These are phyloP conservation scores for Collichthys lucidus DNA, from an alignment of 2,113 vertebrate genomes.

Conservation along the genomic window DNA sequence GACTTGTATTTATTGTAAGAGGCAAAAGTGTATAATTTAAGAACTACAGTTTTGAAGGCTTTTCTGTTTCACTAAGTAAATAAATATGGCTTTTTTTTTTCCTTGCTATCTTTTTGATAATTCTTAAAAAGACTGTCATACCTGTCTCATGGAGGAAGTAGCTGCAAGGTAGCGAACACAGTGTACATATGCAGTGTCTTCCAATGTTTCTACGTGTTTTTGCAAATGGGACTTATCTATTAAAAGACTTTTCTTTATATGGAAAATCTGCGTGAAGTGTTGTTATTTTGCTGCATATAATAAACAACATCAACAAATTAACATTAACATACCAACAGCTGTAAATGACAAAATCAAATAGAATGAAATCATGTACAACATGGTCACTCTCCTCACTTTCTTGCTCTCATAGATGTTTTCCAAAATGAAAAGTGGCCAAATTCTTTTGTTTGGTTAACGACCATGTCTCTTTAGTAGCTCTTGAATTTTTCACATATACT, in stretches of 20 bases:
- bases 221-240: slow-evolving; percentile 79
- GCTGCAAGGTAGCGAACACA: slow-evolving; percentile 79
- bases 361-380: background rate
- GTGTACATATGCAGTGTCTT: slow-evolving; percentile 78
- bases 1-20: slow-evolving; percentile 85
- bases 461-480: slow-evolving; percentile 49
- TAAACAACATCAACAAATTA: background rate
- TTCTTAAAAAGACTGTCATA: slow-evolving; percentile 51
- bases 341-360: background rate
- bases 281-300: slow-evolving; percentile 16
- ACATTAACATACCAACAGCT: slow-evolving; percentile 1
- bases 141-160: slow-evolving; percentile 74
- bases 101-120: slow-evolving; percentile 70
- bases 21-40: slow-evolving; percentile 80
- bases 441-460: slow-evolving; percentile 18
- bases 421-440: slow-evolving; percentile 18
- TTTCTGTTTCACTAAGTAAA: slow-evolving; percentile 73
- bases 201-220: slow-evolving; percentile 82
- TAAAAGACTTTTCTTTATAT: slow-evolving; percentile 80
- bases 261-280: slow-evolving; percentile 29
- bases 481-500: slow-evolving; percentile 56
- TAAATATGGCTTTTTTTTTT: slow-evolving; percentile 61
- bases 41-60: slow-evolving; percentile 75
- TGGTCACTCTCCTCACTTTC: background rate
- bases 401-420: background rate